These are phyloP conservation scores for Peromyscus aztecus DNA, from an alignment of 2,797 vertebrate species.

Conservation along the genomic window DNA sequence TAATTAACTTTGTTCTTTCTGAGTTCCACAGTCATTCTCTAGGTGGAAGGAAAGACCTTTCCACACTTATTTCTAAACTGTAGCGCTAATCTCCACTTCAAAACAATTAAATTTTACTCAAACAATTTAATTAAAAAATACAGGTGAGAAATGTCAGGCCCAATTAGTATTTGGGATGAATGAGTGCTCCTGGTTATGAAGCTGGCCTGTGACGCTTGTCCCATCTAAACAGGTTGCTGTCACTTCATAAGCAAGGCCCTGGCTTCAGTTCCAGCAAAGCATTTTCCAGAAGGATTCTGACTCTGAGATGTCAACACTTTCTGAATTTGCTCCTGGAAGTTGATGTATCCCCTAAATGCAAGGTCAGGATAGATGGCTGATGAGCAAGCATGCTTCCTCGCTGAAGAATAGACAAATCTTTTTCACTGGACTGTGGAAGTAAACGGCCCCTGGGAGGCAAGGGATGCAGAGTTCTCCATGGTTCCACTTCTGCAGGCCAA, in stretches of 20 bases:
- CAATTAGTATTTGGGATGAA: background rate
- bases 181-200: background rate
- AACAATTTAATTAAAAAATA: background rate
- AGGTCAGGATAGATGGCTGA: too few relatives aligned
- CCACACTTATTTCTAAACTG: constrained; percentile 15
- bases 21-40: background rate
- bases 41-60: background rate
- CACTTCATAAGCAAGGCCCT: background rate
- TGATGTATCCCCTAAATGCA: background rate
- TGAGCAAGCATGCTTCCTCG: too few relatives aligned
- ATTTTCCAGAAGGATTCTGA: background rate
- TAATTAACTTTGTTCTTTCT: background rate
- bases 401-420: background rate
- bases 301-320: background rate
- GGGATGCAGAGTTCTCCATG: accelerated
- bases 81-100: constrained; percentile 57
- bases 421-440: accelerated
- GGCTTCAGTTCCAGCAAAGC: accelerated
- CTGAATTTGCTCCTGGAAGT: background rate
- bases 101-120: background rate
- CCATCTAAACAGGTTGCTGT: background rate
- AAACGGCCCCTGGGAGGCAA: accelerated
- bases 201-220: accelerated
- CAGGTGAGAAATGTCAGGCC: background rate
- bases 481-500: background rate